Evolutionary conservation across 2,113 vertebrate species (phyloP).

Genomic region (Alligator mississippiensis): DNA sequence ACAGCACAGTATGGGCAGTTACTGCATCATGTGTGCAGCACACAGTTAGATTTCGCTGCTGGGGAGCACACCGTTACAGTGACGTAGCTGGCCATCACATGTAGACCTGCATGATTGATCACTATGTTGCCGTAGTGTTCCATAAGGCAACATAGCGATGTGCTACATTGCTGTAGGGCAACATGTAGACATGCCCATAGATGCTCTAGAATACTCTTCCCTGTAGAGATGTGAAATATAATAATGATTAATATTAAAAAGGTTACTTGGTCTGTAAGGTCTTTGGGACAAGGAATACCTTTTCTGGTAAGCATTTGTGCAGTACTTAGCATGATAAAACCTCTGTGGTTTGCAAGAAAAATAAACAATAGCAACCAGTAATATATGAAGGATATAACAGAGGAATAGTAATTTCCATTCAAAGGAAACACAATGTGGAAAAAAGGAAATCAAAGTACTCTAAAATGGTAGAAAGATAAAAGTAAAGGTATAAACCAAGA

Average conservation of each 20-base stretch:
- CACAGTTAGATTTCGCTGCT: no score
- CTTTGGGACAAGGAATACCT: neutral
- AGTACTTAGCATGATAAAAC: neutral
- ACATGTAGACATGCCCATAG: no score
- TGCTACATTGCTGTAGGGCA: no score
- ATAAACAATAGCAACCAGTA: neutral
- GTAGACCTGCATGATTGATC: no score
- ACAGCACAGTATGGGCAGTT: no score
- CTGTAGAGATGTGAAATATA: no score
- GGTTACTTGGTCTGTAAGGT: neutral
- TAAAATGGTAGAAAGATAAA: neutral
- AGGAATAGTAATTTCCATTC: neutral
- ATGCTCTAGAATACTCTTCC: no score
- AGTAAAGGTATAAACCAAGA: neutral
- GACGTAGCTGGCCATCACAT: no score
- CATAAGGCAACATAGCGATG: no score
- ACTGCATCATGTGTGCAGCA: no score
- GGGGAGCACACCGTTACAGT: no score
- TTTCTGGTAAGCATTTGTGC: neutral
- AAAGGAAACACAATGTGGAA: neutral
- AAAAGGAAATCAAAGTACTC: neutral
- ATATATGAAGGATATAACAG: neutral
- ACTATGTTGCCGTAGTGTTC: no score
- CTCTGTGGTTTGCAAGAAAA: neutral
- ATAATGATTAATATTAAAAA: neutral